phyloP scores from a whole-genome alignment of 2,888 invertebrate genomes.

The Sylvicola cinctus region DNA sequence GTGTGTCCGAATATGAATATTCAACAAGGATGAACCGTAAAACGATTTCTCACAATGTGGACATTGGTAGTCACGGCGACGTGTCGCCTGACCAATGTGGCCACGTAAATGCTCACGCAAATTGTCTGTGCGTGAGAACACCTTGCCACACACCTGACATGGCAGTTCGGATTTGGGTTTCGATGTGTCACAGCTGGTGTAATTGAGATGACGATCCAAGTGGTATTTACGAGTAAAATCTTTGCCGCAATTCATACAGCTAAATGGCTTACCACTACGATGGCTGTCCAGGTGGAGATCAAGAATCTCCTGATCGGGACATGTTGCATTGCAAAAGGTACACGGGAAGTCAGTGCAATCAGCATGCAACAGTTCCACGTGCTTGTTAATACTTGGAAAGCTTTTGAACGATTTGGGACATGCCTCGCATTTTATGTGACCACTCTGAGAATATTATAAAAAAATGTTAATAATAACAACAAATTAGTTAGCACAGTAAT shows the following conservation, averaged over 20 bases:
- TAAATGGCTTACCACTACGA: constrained; percentile 34
- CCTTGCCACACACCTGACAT: constrained; percentile 24
- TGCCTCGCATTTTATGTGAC: constrained; percentile 27
- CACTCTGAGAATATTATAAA: constrained; percentile 14
- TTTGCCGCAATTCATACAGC: constrained; percentile 45
- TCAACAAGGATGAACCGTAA: constrained; percentile 34
- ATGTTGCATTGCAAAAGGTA: constrained; percentile 41
- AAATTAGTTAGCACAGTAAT: not conserved
- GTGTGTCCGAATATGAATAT: constrained; percentile 44
- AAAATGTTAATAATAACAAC: not conserved
- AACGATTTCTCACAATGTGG: constrained; percentile 45
- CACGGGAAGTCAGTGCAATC: constrained; percentile 38
- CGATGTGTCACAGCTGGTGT: constrained; percentile 18
- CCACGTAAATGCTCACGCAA: constrained; percentile 46
- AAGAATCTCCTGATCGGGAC: constrained; percentile 37
- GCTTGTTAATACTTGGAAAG: constrained; percentile 40
- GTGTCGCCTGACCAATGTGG: constrained; percentile 37
- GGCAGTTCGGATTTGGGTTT: constrained; percentile 15
- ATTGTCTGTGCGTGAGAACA: constrained; percentile 39
- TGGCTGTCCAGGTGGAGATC: constrained; percentile 45
- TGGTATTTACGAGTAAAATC: constrained; percentile 59
- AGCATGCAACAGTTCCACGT: constrained; percentile 48
- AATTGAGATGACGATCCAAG: constrained; percentile 30
- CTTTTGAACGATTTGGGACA: constrained; percentile 57
- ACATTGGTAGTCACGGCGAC: constrained; percentile 37